Conservation (phyloP, 2,797 vertebrate genomes). For the Podarcis siculus region DNA sequence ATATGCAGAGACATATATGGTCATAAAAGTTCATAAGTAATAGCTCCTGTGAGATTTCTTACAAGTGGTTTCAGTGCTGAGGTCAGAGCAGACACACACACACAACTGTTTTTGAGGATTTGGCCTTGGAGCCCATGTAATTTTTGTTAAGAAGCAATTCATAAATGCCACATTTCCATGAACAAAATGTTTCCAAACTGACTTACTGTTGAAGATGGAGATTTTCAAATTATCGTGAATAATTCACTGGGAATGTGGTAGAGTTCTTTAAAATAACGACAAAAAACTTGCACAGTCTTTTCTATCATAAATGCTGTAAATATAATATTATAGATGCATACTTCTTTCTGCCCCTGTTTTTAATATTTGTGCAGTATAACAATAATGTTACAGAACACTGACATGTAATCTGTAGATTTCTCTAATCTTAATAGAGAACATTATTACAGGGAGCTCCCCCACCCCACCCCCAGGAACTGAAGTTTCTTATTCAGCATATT, state of each 20-base stretch:
- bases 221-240: conserved; percentile 8
- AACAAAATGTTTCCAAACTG: background rate
- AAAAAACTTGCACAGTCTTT: background rate
- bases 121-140: background rate
- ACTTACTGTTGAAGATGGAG: background rate
- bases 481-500: background rate
- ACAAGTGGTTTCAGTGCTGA: background rate
- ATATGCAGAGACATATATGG: background rate
- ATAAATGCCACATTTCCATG: background rate
- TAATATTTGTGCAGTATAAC: background rate
- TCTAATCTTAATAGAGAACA: background rate
- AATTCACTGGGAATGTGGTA: background rate
- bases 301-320: background rate
- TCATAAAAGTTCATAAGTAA: conserved; percentile 34
- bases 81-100: background rate
- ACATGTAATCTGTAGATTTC: background rate
- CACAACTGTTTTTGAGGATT: background rate
- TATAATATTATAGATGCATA: background rate
- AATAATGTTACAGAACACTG: background rate
- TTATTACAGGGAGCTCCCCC: background rate
- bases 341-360: background rate
- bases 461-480: background rate
- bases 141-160: background rate
- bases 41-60: background rate
- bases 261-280: background rate